Evolutionary conservation across 2,888 invertebrate genomes (phyloP).

Genomic region (Nomada hirtipes): DNA sequence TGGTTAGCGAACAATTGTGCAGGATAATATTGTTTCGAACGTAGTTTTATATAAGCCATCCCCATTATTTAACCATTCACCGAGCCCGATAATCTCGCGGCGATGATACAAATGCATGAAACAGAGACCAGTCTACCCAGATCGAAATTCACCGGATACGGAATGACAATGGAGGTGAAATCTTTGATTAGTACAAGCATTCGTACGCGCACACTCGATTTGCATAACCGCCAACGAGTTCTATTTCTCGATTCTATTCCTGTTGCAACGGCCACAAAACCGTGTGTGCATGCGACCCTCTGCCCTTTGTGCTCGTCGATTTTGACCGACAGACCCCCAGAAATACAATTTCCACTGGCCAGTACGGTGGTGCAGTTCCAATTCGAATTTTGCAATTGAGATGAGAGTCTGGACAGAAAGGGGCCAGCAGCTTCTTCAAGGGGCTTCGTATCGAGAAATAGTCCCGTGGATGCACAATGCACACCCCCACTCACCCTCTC

Average conservation of each 20-base stretch:
- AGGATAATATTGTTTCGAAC: no score
- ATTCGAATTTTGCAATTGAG: slow-evolving; percentile 21
- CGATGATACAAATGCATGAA: not conserved
- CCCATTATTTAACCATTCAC: no score
- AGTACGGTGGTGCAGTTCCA: no score
- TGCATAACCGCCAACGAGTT: slow-evolving; percentile 18
- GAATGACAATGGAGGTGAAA: not conserved
- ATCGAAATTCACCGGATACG: not conserved
- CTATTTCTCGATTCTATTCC: slow-evolving; percentile 11
- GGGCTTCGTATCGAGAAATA: not conserved
- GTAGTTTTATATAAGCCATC: no score
- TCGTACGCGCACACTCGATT: slow-evolving; percentile 20
- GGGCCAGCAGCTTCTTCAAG: not conserved
- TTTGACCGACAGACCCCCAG: slow-evolving; percentile 2
- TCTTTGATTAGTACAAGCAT: slow-evolving; percentile 18
- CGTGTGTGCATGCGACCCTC: no score
- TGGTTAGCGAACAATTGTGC: no score
- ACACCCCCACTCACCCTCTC: no score
- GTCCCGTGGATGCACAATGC: not conserved
- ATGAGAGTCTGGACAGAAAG: not conserved
- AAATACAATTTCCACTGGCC: slow-evolving; percentile 10
- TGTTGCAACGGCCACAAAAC: slow-evolving; percentile 23
- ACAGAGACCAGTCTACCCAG: not conserved
- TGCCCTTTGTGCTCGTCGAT: not conserved
- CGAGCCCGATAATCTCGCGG: no score